Conservation (phyloP, 2,797 vertebrate genomes). For the Melanotaenia pygmaea region DNA sequence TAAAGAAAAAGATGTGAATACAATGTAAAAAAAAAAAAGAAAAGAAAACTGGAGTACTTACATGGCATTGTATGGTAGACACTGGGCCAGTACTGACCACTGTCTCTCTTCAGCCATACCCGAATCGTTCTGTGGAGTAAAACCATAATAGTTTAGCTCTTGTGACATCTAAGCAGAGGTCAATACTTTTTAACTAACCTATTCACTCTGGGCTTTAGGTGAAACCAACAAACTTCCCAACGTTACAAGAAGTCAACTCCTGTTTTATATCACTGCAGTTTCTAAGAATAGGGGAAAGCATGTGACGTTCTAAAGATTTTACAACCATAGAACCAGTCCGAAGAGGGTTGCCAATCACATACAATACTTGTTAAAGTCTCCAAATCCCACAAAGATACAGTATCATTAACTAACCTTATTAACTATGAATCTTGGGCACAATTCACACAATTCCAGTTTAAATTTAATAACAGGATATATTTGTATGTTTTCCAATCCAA, state of each 20-base stretch:
- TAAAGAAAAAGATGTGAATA: too few relatives aligned
- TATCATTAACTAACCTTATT: too few relatives aligned
- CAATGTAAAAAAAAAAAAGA: neutral
- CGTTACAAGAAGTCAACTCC: neutral
- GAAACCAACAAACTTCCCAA: too few relatives aligned
- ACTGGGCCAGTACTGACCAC: slow-evolving; percentile 98
- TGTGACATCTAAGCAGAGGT: neutral
- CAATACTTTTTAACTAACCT: neutral
- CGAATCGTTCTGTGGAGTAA: slow-evolving; percentile 88
- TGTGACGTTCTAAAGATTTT: neutral
- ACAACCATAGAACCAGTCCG: neutral
- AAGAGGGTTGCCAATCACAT: too few relatives aligned
- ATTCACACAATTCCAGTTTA: too few relatives aligned
- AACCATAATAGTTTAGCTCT: slow-evolving; percentile 9
- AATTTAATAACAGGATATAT: too few relatives aligned
- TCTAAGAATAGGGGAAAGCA: neutral
- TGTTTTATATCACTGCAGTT: neutral
- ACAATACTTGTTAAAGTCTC: too few relatives aligned
- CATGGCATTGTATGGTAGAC: slow-evolving; percentile 93
- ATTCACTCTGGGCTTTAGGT: neutral
- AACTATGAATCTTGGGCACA: too few relatives aligned
- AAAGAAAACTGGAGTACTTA: slow-evolving; percentile 80
- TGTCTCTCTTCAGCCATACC: slow-evolving; percentile 98
- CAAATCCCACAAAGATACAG: too few relatives aligned
- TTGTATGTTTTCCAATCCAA: too few relatives aligned